Base-by-base conservation (phyloP, 2,888 invertebrate genomes). In the Trimorus sp. region DNA sequence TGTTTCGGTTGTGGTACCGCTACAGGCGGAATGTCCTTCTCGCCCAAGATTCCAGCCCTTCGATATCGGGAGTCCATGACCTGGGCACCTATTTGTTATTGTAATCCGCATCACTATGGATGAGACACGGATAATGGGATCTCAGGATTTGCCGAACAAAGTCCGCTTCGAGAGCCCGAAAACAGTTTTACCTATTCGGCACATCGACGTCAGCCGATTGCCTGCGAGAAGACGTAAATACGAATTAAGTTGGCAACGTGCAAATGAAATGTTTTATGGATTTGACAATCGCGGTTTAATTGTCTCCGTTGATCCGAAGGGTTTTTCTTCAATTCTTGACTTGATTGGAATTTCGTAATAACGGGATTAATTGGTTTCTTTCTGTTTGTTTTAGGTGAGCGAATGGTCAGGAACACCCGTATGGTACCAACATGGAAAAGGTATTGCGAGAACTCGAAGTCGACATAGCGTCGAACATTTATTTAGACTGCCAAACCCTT, bases 51-150 rank as follows among this genome's bases (percentile, higher is more conserved):
- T 70, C 40, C 51, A 54, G 51, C 65, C 68, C 69, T 51, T 74
- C 71, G 74, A 75, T 75, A 70, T 59, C 62, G 37, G 37, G 70
- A 48, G 66, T 59, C 66, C 70, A 66, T 70, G 76, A 80, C 71
- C 70, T 49, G 59, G 84, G 85, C 87, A 85, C 85, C 86, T 88
- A 90, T 88, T 90, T 89, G 88, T 90, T 89, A 89, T 88, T 89
- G 88, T 89, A 88, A 90, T 89, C 87, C 85, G 82, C 88, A 89
- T 89, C 86, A 89, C 88, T 88, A 88, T 89, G 89, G 88, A 90
- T 89, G 88, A 90, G 88, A 86, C 85, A 80, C 84, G 85, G 85
- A 86, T 88, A 88, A 88, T 89, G 86, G 87, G 85, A 85, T 87
- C 87, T 82, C 81, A 78, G 86, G 86, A 88, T 87, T 87, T 85